phyloP scores from a whole-genome alignment of 2,113 vertebrate genomes.

The Tragelaphus buxtoni region DNA sequence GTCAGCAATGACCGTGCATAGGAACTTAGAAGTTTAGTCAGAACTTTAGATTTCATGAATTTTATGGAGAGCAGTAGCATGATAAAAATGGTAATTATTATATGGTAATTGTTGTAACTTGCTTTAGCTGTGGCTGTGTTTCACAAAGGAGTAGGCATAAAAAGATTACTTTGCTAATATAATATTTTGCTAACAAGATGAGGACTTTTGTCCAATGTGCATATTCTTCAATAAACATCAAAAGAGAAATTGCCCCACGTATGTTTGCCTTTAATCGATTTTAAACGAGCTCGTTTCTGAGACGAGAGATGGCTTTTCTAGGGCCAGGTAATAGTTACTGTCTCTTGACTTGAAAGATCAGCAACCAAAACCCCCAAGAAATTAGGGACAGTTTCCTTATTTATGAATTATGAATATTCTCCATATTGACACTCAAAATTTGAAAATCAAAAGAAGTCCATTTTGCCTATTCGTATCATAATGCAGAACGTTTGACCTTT shows the following conservation, averaged over 20 bases:
- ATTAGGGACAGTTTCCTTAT: not conserved
- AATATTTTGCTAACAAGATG: not conserved
- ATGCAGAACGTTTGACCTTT: not conserved
- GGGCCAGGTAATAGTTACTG: not conserved
- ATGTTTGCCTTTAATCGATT: not conserved
- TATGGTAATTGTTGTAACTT: not conserved
- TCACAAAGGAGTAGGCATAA: not conserved
- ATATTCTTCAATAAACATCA: not conserved
- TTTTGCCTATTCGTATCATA: not conserved
- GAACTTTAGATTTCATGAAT: not conserved
- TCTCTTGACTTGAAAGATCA: slow-evolving; percentile 34
- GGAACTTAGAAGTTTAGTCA: not conserved
- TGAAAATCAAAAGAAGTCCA: not conserved
- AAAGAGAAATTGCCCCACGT: not conserved
- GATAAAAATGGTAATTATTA: not conserved
- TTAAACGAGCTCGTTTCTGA: slow-evolving; percentile 6
- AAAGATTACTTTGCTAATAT: not conserved
- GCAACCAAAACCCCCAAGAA: not conserved
- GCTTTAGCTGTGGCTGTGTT: not conserved
- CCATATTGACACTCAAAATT: not conserved
- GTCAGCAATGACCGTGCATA: not conserved
- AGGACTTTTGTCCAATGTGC: not conserved
- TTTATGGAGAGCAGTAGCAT: not conserved
- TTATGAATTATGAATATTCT: not conserved
- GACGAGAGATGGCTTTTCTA: not conserved